Base-by-base conservation (phyloP, 2,888 invertebrate species). In the Eupithecia subfuscata region DNA sequence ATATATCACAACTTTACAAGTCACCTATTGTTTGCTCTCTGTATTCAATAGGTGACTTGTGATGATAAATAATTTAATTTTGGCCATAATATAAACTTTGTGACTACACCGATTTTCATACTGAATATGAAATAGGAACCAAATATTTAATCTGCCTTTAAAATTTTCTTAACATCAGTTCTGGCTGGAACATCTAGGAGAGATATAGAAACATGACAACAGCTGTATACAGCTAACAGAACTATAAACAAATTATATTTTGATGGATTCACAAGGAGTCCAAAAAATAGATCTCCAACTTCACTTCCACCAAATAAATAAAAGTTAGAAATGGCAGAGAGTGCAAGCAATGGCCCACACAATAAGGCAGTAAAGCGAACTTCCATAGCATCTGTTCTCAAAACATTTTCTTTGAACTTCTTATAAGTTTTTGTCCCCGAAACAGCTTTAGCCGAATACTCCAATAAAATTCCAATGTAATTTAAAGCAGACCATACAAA, bases 401-500 rank as follows among this genome's bases (percentile, higher is more conserved):
- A 84, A 73, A 92, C 80, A 22, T 83, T 89, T 7, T 82, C 83
- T 71, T 94, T 93, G 83, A 95, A 94, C 43, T 85, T 85, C 74
- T 87, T 88, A 86, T 96, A 96, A 37, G 82, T 83, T 52, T 89
- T 85, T 64, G 92, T 93, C 70, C 89, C 87, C 11, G 95, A 94
- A 48, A 96, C 77, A 34, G 87, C 83, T 86, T 94, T 96, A 2
- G 95, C 96, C 18, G 96, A 75, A 82, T 96, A 95, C 92, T 99
- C 99, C 22, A 97, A 87, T 16, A 96, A 92, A 69, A 99, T 95
- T 48, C 98, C 98, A 8, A 97, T 80, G 87, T 97, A 98, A 92
- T 99, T 99, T n/a, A 98, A 91, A 14, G 96, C 83, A n/a, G 97
- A 96, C 99, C 99, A 99, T 74, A 98, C 92, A 77, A 98, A 96